These are phyloP conservation scores for Xenus cinereus DNA, from an alignment of 2,113 vertebrate genomes.

Conservation along the genomic window DNA sequence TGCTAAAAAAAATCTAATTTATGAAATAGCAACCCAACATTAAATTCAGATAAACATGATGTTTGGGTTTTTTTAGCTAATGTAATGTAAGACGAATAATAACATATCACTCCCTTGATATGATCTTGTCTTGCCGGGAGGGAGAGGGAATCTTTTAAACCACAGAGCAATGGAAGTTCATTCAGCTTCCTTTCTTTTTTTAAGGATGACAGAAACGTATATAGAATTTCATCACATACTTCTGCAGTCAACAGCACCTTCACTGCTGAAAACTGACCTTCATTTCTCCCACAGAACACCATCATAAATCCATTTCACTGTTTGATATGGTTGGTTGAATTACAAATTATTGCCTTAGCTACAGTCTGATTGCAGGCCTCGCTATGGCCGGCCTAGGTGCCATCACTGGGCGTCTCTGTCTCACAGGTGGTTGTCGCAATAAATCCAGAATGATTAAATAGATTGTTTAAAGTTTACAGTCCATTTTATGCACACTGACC, in stretches of 20 bases:
- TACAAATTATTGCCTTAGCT: conserved; percentile 56
- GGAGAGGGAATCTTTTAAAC: background rate
- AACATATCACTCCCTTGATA: background rate
- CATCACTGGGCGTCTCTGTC: background rate
- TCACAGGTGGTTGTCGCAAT: background rate
- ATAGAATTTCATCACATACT: conserved; percentile 53
- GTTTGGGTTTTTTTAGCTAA: background rate
- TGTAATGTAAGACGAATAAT: background rate
- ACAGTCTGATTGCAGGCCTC: conserved; percentile 42
- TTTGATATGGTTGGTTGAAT: conserved; percentile 64
- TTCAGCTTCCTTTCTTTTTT: background rate
- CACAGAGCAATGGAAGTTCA: background rate
- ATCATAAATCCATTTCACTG: conserved; percentile 64
- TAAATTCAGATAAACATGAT: background rate
- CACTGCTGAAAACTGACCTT: conserved; percentile 62
- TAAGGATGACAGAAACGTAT: conserved; percentile 20
- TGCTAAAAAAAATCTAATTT: background rate
- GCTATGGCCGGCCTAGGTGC: background rate
- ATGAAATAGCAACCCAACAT: background rate
- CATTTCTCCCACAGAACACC: conserved; percentile 32
- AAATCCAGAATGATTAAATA: conserved; percentile 45
- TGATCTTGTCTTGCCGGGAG: background rate
- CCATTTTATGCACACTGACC: conserved; percentile 1
- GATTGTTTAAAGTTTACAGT: conserved; percentile 45
- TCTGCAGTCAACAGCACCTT: conserved; percentile 45